A percentile compares a stretch with the other conserved stretches of the same genome.
Evolutionary conservation across 2,888 invertebrate genomes (phyloP).

Genomic region (Dromius quadrimaculatus): DNA sequence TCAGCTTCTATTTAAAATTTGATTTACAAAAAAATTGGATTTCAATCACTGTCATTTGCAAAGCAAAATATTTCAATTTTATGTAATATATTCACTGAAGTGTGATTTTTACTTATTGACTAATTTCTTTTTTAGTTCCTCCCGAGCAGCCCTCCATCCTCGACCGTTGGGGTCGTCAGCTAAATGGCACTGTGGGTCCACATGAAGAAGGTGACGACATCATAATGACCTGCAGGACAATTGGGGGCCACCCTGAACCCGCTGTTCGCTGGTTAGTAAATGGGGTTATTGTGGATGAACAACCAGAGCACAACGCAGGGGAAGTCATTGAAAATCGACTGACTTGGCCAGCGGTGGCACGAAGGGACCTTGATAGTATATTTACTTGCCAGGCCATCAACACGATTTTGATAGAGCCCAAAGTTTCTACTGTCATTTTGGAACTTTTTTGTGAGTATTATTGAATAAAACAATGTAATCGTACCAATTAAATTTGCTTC

Average conservation of each 20-base stretch:
- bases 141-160: conserved; percentile 88
- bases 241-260: conserved; percentile 88
- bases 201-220: conserved; percentile 89
- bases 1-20: no score
- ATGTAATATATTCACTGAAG: no score
- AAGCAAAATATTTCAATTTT: no score
- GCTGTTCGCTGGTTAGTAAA: conserved; percentile 87
- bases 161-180: conserved; percentile 85
- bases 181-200: conserved; percentile 86
- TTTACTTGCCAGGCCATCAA: conserved; percentile 91
- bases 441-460: conserved; percentile 83
- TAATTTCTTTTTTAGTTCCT: conserved; percentile 78
- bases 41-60: no score
- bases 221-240: conserved; percentile 86
- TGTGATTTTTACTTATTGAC: no score
- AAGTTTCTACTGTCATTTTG: conserved; percentile 80
- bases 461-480: background rate
- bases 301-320: conserved; percentile 86
- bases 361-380: conserved; percentile 85
- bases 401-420: conserved; percentile 84
- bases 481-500: no score
- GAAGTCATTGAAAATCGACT: conserved; percentile 89
- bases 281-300: conserved; percentile 83
- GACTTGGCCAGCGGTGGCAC: conserved; percentile 79
- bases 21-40: no score